Conservation (phyloP, 2,888 invertebrate genomes). For the Synergus laeviventris region DNA sequence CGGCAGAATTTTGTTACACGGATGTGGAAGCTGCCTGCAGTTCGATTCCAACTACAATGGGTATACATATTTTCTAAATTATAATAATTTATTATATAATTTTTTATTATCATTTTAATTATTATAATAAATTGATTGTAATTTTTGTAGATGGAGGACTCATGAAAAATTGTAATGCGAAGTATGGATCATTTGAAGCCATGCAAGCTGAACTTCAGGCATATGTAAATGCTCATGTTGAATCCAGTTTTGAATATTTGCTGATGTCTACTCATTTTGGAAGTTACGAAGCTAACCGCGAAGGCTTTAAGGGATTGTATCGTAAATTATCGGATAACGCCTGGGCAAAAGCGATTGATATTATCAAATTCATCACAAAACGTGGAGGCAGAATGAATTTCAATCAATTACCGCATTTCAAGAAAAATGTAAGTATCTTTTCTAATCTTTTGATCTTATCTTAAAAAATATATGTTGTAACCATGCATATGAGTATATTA, state of each 20-base stretch:
- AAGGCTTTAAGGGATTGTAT: constrained; percentile 86
- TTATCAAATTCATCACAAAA: constrained; percentile 87
- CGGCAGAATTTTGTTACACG: constrained; percentile 81
- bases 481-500: no score
- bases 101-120: not conserved
- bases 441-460: no score
- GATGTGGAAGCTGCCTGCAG: constrained; percentile 80
- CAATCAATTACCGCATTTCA: constrained; percentile 68
- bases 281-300: constrained; percentile 85
- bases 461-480: no score
- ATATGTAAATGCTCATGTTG: constrained; percentile 82
- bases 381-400: constrained; percentile 83
- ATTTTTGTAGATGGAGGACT: constrained; percentile 57
- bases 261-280: constrained; percentile 86
- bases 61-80: constrained; percentile 43
- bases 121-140: constrained; percentile 3
- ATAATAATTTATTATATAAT: constrained; percentile 41
- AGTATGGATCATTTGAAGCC: constrained; percentile 80
- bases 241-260: constrained; percentile 86
- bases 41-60: constrained; percentile 72
- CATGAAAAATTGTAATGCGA: constrained; percentile 80
- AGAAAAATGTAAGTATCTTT: constrained; percentile 60
- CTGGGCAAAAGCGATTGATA: constrained; percentile 84
- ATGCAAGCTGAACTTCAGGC: constrained; percentile 77
- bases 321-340: constrained; percentile 84